Conservation (phyloP, 2,888 invertebrate species). For the Nemoura dubitans region DNA sequence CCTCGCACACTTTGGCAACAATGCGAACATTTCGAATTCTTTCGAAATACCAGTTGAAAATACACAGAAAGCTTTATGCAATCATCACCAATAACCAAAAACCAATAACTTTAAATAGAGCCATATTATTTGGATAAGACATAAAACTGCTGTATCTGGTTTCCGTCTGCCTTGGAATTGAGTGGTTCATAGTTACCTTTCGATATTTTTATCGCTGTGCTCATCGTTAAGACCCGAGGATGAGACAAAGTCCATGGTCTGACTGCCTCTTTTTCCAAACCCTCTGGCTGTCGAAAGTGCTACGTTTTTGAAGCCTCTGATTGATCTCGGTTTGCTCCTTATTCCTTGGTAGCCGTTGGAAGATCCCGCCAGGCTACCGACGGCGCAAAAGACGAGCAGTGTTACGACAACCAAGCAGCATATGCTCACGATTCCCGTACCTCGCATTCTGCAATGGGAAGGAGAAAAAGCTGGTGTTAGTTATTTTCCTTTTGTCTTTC, state of each 20-base stretch:
- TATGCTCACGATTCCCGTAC: constrained; percentile 15
- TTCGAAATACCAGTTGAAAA: too few relatives aligned
- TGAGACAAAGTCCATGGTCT: neutral
- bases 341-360: constrained; percentile 39
- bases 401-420: constrained; percentile 32
- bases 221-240: neutral
- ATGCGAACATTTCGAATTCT: neutral
- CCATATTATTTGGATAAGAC: too few relatives aligned
- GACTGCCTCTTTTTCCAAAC: constrained; percentile 68
- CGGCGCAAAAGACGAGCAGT: constrained; percentile 23
- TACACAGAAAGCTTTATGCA: too few relatives aligned
- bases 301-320: constrained; percentile 71
- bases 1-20: neutral
- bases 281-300: constrained; percentile 71
- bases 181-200: neutral
- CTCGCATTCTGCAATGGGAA: constrained; percentile 26
- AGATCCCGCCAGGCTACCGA: neutral
- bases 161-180: neutral
- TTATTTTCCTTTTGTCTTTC: too few relatives aligned
- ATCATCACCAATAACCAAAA: too few relatives aligned
- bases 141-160: too few relatives aligned
- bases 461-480: neutral
- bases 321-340: constrained; percentile 63
- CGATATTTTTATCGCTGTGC: neutral
- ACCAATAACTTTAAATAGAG: too few relatives aligned